Conservation (phyloP, 2,113 vertebrate genomes). For the Protomyctophum bolini region DNA sequence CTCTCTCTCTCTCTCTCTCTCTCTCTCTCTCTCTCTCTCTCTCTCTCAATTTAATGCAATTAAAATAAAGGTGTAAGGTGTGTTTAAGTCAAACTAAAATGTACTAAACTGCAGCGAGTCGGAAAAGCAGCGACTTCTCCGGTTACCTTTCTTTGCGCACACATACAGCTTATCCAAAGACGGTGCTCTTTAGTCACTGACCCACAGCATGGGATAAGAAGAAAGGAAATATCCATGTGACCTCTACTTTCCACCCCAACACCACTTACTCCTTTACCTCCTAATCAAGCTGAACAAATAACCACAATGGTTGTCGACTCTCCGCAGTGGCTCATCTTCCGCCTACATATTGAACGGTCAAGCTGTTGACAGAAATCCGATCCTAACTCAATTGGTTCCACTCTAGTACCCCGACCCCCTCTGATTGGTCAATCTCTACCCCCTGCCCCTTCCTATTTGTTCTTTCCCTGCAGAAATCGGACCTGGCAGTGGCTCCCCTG, state of each 20-base stretch:
- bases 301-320: conserved; percentile 33
- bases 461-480: conserved; percentile 88
- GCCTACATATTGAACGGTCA: conserved; percentile 33
- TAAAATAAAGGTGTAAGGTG: too few relatives aligned
- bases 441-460: conserved; percentile 10
- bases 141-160: conserved; percentile 22
- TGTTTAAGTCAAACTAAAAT: too few relatives aligned
- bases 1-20: too few relatives aligned
- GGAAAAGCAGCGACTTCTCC: too few relatives aligned
- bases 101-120: too few relatives aligned
- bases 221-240: conserved; percentile 25
- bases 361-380: conserved; percentile 54
- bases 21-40: too few relatives aligned
- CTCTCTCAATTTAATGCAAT: too few relatives aligned
- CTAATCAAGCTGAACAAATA: conserved; percentile 46
- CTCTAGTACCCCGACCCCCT: conserved; percentile 29
- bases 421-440: conserved; percentile 52
- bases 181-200: conserved; percentile 35
- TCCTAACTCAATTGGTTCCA: conserved; percentile 63
- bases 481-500: conserved; percentile 95
- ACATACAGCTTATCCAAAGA: conserved; percentile 48
- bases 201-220: conserved; percentile 40
- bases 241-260: conserved; percentile 50
- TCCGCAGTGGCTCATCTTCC: conserved; percentile 22
- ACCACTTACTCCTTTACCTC: conserved; percentile 12